These are phyloP conservation scores for Streblospio benedicti DNA, from an alignment of 1,140 invertebrate species.

Conservation along the genomic window DNA sequence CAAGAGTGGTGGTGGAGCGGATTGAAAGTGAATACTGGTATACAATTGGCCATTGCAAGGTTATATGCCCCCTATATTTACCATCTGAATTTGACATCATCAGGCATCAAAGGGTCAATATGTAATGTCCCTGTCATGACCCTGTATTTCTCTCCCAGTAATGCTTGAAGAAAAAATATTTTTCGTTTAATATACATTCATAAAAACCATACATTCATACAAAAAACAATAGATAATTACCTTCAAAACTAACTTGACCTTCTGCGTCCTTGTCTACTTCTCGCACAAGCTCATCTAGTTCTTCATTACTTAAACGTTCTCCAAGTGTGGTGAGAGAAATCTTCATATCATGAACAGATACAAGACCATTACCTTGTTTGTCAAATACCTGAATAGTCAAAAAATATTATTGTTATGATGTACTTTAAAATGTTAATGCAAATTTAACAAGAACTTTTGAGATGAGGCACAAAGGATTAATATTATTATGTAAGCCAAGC, in stretches of 20 bases:
- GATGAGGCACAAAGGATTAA: neutral
- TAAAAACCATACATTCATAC: too few species aligned
- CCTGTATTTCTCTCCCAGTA: too few species aligned
- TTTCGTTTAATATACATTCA: too few species aligned
- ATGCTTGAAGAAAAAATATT: too few species aligned
- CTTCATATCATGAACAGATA: conserved; percentile 16
- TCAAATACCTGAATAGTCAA: conserved; percentile 14
- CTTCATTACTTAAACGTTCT: conserved; percentile 12
- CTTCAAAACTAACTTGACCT: conserved; percentile 21
- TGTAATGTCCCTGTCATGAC: too few species aligned
- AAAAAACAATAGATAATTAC: conserved; percentile 16
- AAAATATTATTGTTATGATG: neutral
- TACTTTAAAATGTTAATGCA: neutral
- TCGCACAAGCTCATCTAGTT: conserved; percentile 15
- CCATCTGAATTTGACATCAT: too few species aligned
- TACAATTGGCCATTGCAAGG: too few species aligned
- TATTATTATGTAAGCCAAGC: too few species aligned
- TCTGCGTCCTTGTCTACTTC: conserved; percentile 21
- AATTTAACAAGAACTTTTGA: neutral
- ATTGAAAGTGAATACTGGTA: too few species aligned
- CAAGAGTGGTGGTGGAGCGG: too few species aligned
- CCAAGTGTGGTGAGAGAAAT: conserved; percentile 16
- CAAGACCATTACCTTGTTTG: conserved; percentile 13
- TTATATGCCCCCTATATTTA: too few species aligned
- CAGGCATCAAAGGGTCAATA: too few species aligned